Evolutionary conservation across 2,888 invertebrate species (phyloP), one percentile per base, ranked within the genome.

Genomic region (Andrena haemorrhoa): DNA sequence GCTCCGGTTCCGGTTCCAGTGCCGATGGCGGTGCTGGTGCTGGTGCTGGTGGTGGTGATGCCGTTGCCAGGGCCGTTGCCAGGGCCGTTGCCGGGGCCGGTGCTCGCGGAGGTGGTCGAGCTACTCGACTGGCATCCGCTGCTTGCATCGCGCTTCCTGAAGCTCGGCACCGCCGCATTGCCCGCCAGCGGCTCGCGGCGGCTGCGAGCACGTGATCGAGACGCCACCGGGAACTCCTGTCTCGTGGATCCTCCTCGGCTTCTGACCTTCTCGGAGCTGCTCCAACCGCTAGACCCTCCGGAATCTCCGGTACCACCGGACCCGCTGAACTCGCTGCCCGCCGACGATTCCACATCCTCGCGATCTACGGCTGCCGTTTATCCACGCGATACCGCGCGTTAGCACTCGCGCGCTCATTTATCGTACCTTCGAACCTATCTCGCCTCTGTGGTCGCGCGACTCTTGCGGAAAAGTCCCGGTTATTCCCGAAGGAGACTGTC

Each of bases 291-390:
- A 58, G 92, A 92, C 29, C 92, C 86, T 66, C 83, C 79, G 75
- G 65, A 75, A 79, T 85, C 83, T 41, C 87, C 86, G 41, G 92
- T 91, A 41, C 41, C 41, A 16, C 87, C 89, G 64, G 92, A 92
- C 58, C 88, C 89, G 71, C 90, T 91, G 61, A 90, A 91, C 65
- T 84, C 89, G 82, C 92, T 91, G 58, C 90, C 93, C 73, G 88
- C 84, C 61, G 93, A 91, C 35, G 92, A 91, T 64, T 91, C 91
- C 61, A 87, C 92, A 49, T 87, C 83, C 65, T 91, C 92, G 75
- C 87, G 88, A 61, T 91, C 89, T 89, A 88, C 64, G 88, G 86
- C 89, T 88, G 75, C 74, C 61, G 83, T 66, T 16, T 65, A 68
- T 65, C 61, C 61, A 49, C 16, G 61, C 77, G 51, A 61, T 47